Conservation (phyloP, 2,888 invertebrate species). For the Orchestes rusci region DNA sequence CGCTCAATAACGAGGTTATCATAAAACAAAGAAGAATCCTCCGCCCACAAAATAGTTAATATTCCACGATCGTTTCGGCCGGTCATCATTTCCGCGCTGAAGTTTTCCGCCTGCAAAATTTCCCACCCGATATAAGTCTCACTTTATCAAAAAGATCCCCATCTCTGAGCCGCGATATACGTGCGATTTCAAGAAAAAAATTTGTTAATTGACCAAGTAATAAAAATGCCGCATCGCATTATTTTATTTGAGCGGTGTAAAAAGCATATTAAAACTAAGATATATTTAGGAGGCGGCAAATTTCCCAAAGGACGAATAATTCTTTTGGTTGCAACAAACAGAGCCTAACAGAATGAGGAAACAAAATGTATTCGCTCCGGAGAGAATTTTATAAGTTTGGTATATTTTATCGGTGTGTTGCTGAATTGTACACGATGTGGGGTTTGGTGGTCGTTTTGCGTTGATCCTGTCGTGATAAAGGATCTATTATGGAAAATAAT, state of each 20-base stretch:
- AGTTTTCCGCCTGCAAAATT: slow-evolving; percentile 43
- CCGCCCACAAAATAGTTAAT: too few species aligned
- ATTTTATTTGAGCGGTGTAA: slow-evolving; percentile 26
- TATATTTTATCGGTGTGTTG: too few species aligned
- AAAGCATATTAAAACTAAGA: slow-evolving; percentile 27
- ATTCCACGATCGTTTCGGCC: slow-evolving; percentile 43
- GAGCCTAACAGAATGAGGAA: slow-evolving; percentile 18
- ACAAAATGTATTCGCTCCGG: slow-evolving; percentile 8
- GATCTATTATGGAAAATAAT: too few species aligned
- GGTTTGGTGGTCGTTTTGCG: too few species aligned
- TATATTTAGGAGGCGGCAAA: slow-evolving; percentile 26
- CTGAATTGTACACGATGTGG: too few species aligned
- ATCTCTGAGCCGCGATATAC: too few species aligned
- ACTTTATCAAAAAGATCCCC: slow-evolving; percentile 31
- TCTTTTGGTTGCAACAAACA: slow-evolving; percentile 25
- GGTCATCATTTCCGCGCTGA: slow-evolving; percentile 43
- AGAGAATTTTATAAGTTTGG: background rate
- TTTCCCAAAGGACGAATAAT: slow-evolving; percentile 24
- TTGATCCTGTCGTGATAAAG: too few species aligned
- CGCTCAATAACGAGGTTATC: too few species aligned
- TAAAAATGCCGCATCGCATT: too few species aligned
- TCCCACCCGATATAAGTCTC: slow-evolving; percentile 40
- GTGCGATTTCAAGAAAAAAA: too few species aligned
- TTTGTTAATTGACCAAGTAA: too few species aligned
- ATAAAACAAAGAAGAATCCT: too few species aligned